Conservation (phyloP, 2,113 vertebrate species). For the Cricetomys ansorgei region DNA sequence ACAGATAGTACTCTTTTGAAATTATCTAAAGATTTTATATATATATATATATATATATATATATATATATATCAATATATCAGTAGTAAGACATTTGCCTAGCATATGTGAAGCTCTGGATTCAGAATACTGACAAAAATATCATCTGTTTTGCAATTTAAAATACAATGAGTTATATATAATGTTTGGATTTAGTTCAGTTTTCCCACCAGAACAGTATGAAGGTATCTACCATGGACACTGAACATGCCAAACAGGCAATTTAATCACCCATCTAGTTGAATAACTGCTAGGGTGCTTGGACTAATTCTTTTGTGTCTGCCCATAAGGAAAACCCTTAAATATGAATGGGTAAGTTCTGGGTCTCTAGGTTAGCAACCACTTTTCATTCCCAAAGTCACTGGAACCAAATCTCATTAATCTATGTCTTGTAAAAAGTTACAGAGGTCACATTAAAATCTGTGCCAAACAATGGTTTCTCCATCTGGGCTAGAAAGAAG, state of each 20-base stretch:
- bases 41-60: no score
- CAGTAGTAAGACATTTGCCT: neutral
- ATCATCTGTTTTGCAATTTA: neutral
- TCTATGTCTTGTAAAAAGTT: constrained; percentile 69
- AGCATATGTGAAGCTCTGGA: neutral
- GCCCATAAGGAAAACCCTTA: constrained; percentile 32
- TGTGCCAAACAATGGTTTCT: constrained; percentile 45
- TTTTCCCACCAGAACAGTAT: neutral
- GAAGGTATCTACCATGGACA: constrained; percentile 14
- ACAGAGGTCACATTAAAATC: constrained; percentile 52
- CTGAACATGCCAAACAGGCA: neutral
- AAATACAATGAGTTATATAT: constrained; percentile 6
- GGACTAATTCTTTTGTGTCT: constrained; percentile 45
- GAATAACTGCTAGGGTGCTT: constrained; percentile 24
- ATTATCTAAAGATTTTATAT: no score
- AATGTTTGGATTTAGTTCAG: neutral
- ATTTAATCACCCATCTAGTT: constrained; percentile 4
- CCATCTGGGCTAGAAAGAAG: constrained; percentile 18
- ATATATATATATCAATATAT: no score
- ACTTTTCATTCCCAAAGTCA: constrained; percentile 61
- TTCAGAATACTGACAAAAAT: neutral
- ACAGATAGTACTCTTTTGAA: constrained; percentile 4
- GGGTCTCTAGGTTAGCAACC: constrained; percentile 53
- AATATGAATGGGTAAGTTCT: constrained; percentile 50
- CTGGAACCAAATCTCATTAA: constrained; percentile 55